A percentile compares a stretch with the other conserved stretches of the same genome.
Evolutionary conservation across 2,113 vertebrate species (phyloP).

Genomic region (Osmerus mordax): DNA sequence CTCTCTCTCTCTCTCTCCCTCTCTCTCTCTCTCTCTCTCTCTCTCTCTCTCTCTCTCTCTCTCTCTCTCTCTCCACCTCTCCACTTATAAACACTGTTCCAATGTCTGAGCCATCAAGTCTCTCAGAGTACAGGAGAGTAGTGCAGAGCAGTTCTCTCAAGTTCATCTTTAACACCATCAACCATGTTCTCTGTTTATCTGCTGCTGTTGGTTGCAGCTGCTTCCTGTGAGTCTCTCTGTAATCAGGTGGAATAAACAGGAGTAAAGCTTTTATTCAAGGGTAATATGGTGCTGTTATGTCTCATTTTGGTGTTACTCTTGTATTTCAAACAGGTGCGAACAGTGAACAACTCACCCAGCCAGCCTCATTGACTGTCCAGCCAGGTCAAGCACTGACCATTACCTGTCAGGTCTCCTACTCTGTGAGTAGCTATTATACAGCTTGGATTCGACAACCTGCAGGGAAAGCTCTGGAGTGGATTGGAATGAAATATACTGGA

Average conservation of each 20-base stretch:
- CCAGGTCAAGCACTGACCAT: neutral
- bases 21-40: too few species aligned
- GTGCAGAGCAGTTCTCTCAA: neutral
- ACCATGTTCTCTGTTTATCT: neutral
- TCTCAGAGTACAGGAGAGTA: too few species aligned
- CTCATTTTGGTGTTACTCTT: too few species aligned
- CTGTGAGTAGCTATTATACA: neutral
- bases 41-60: too few species aligned
- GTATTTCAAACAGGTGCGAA: neutral
- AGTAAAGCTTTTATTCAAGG: too few species aligned
- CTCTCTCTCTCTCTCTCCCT: too few species aligned
- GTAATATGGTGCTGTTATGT: neutral
- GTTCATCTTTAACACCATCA: neutral
- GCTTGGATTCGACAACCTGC: neutral
- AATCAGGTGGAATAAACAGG: too few species aligned
- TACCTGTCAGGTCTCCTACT: conserved; percentile 1
- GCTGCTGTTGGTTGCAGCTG: neutral
- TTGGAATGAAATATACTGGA: neutral
- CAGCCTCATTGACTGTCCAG: neutral
- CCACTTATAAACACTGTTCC: too few species aligned
- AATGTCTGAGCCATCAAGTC: too few species aligned
- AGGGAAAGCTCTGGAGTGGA: neutral
- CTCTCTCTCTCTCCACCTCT: too few species aligned
- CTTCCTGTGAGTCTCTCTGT: neutral
- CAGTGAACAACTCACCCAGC: neutral